Evolutionary conservation across 2,888 invertebrate genomes (phyloP), one percentile per base, ranked within the genome.

Genomic region (Metacarcinus magister): DNA sequence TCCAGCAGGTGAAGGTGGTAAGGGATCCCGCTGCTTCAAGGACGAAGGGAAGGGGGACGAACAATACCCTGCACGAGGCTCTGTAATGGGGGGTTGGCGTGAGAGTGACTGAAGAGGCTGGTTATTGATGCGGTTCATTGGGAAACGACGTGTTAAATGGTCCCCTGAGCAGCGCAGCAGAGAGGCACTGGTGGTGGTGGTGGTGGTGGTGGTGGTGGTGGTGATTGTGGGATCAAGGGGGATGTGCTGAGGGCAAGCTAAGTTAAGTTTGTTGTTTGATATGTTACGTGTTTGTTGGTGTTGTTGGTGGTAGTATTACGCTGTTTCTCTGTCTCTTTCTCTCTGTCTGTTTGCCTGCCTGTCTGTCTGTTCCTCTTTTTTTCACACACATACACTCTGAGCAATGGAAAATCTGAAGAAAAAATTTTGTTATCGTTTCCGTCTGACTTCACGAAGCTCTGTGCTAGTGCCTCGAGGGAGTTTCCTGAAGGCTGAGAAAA

Each of bases 51-150:
- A 28, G 28, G 32, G 32, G 82, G 82, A 5, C 32, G 82, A 82
- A 82, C 82, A 82, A 82, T 82, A 82, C 82, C 82, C 82, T 5
- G 82, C 82, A 82, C 28, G 82, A 82, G 82, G 28, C 82, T 32
- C 32, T 4, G 82, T 82, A 32, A 82, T 82, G 82, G 82, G 82
- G 32, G 32, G 82, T 32, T 82, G 82, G 82, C 82, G 82, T 82
- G 82, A 82, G 82, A 13, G 82, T 82, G 82, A 82, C 32, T 82
- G 82, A 82, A 82, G 82, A 82, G 82, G 82, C 82, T 13, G 82
- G 82, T 82, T 82, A 82, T 82, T 82, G 82, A 82, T 82, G 82
- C 28, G 32, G 82, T 23, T 82, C 82, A 82, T 82, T 82, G 82
- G 28, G 19, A 82, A 23, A 32, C 82, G 32, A 82, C 82, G 82